A percentile compares a stretch with the other conserved stretches of the same genome.
Conservation (phyloP, 2,797 vertebrate genomes). For the Scarus forsteni region DNA sequence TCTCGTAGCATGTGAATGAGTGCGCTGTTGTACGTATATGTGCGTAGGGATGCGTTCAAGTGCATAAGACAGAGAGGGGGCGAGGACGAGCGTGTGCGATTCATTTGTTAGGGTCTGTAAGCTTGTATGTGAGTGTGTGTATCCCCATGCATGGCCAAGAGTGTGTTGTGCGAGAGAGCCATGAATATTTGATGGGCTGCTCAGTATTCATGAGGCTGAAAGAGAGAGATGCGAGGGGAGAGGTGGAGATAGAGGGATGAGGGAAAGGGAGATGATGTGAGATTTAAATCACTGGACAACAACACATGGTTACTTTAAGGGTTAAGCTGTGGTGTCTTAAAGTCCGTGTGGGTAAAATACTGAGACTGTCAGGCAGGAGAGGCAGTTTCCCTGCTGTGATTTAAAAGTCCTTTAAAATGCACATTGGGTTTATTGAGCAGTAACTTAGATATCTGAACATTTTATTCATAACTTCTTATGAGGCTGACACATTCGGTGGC, state of each 20-base stretch:
- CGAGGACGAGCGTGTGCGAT: slow-evolving; percentile 3
- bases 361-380: not conserved
- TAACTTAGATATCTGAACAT: not conserved
- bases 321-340: slow-evolving; percentile 35
- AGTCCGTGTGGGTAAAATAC: slow-evolving; percentile 24
- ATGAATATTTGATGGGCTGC: slow-evolving; percentile 74
- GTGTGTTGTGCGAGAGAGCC: slow-evolving; percentile 29
- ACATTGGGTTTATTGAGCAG: not conserved
- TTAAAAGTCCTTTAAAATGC: not conserved
- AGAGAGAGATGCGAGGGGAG: slow-evolving; percentile 51
- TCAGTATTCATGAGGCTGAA: slow-evolving; percentile 68
- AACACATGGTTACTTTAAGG: slow-evolving; percentile 40
- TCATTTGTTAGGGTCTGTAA: slow-evolving; percentile 27
- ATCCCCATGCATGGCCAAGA: slow-evolving; percentile 10
- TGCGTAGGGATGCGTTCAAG: slow-evolving; percentile 49
- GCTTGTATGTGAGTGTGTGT: slow-evolving; percentile 24
- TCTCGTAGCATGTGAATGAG: slow-evolving; percentile 60
- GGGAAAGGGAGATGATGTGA: slow-evolving; percentile 38
- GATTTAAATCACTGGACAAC: slow-evolving; percentile 54
- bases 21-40: slow-evolving; percentile 23
- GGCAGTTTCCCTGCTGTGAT: not conserved
- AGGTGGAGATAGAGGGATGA: slow-evolving; percentile 31
- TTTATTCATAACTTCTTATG: not conserved
- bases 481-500: too few relatives aligned
- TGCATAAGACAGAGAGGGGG: slow-evolving; percentile 38